Evolutionary conservation across 2,888 invertebrate species (phyloP), one percentile per base, ranked within the genome.

Genomic region (Muschampia plurimacula): DNA sequence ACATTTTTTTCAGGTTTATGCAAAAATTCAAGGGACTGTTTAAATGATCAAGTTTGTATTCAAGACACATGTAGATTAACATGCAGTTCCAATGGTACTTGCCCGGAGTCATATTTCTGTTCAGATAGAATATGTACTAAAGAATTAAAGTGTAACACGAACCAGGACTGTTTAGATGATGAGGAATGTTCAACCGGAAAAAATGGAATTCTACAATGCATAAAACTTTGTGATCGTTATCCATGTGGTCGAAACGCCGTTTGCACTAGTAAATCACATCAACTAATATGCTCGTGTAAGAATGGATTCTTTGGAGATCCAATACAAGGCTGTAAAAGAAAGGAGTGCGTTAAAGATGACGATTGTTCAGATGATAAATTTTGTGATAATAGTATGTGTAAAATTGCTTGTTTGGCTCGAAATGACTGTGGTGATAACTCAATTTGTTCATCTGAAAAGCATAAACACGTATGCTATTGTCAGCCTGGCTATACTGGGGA

Each of bases 401-500:
- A 97, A 92, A 97, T 97, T 75, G 97, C 97, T 15, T 98, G 98
- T 84, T 93, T 98, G 28, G 96, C 96, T 4, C 95, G 96, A n/a
- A 97, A 98, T 86, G 96, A 97, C 15, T 98, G 98, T 82, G 98
- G 98, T 0, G 96, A 96, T 69, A 98, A 98, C 87, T 97, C 98
- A 0, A 93, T 98, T 57, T 98, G 98, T 84, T 97, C 97, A 0
- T 97, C 98, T 2, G 97, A 98, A 86, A 96, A 96, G 81, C 98
- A 98, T 83, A 95, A 95, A 76, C 97, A 97, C 86, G 95, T 95
- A 60, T 93, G 92, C 84, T 97, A 97, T 81, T 98, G 98, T 85
- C 98, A 98, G 89, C 98, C 98, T 12, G 98, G 98, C 0, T 98
- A 96, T 82, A 97, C 97, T 0, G 98, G 98, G 3, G 96, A 98